Base-by-base conservation (phyloP, 1,140 invertebrate species). In the Ceratoteleas bidentatus region DNA sequence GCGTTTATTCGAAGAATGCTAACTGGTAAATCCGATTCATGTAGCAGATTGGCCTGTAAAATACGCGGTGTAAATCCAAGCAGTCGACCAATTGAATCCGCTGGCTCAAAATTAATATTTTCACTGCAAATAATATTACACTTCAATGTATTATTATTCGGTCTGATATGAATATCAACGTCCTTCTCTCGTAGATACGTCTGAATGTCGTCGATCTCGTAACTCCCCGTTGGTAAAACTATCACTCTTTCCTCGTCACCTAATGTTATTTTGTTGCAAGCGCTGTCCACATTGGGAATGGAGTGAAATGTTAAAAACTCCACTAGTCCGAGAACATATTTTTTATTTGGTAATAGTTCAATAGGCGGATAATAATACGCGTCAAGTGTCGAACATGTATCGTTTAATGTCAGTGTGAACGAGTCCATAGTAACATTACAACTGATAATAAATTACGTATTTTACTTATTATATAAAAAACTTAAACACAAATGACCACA, bases 401-500 rank as follows among this genome's bases (percentile, higher is more conserved):
- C 11, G 34, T 15, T 70, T 43, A 70, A 43, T 3, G 38, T 56
- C 0, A 45, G 24, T 34, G 64, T 68, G 7, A 54, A 54, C 6
- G 16, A 43, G 3, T 61, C 58, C 58, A 72, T 72, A 0, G 36
- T 34, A 1, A 6, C 40, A 40, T 6, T 2, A 3, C 1, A 43
- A 60, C 56, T 70, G 36, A 65, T 32, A 11, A 43, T 13, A 13
- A 32, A 15, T 43, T 50, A 11, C 11, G 32, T 36, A 0, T 50
- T 6, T 56, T 33, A 62, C 15, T 10, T 54, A 34, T 64, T 53
- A 61, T 47, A 45, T 62, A 84, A 53, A 81, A 87, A 85, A 40
- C 74, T 60, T 7, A 85, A 34, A 75, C 85, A 86, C n/a, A 86
- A 45, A 45, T 86, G 84, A 40, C 83, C 76, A 34, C 84, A 86